Evolutionary conservation across 2,888 invertebrate species (phyloP).

Genomic region (Nebria salina): DNA sequence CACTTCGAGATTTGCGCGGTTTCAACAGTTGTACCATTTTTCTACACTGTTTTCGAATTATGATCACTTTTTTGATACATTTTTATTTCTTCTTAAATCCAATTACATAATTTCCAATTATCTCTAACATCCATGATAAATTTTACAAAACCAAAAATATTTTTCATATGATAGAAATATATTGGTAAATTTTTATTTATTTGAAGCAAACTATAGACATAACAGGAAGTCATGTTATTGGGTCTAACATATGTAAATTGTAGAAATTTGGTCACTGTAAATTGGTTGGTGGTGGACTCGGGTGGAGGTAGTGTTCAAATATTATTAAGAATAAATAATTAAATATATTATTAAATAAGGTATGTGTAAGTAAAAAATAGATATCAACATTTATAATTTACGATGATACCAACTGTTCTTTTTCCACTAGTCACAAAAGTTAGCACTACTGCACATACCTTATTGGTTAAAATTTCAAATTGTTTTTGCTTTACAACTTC

Average conservation of each 20-base stretch:
- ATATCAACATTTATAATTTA: too few relatives aligned
- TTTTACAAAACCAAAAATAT: too few relatives aligned
- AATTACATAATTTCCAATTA: too few relatives aligned
- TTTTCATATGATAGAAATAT: too few relatives aligned
- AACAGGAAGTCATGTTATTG: not conserved
- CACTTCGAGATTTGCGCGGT: conserved; percentile 22
- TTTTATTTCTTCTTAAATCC: too few relatives aligned
- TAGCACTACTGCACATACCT: too few relatives aligned
- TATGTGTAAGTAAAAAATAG: not conserved
- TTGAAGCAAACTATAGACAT: too few relatives aligned
- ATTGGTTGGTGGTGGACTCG: conserved; percentile 37
- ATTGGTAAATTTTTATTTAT: too few relatives aligned
- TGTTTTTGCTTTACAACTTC: not conserved
- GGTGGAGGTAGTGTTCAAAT: conserved; percentile 22
- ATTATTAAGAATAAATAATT: not conserved
- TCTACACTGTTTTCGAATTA: conserved; percentile 5
- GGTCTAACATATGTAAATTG: conserved; percentile 14
- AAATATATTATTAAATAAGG: not conserved
- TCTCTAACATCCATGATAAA: too few relatives aligned
- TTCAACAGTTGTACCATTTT: not conserved
- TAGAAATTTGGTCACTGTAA: conserved; percentile 18
- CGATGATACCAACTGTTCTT: too few relatives aligned
- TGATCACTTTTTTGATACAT: not conserved
- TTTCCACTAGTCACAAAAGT: too few relatives aligned
- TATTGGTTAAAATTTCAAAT: too few relatives aligned